phyloP scores from a whole-genome alignment of 2,888 invertebrate species.

The Brachylomia viminalis region DNA sequence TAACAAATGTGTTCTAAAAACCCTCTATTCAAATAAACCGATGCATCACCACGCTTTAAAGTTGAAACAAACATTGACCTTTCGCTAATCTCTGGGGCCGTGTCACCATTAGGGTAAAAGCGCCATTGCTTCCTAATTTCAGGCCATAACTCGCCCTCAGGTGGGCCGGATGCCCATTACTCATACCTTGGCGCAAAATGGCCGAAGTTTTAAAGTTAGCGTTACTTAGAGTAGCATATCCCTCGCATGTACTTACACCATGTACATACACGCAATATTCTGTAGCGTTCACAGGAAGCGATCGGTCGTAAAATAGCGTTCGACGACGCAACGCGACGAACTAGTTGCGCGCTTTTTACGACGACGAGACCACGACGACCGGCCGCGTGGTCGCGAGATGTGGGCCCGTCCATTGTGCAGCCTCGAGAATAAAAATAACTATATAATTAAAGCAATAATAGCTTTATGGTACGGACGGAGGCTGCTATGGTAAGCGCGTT shows the following conservation, averaged over 20 bases:
- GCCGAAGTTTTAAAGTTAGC: conserved; percentile 59
- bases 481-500: conserved; percentile 58
- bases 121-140: conserved; percentile 40
- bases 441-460: conserved; percentile 73
- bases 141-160: conserved; percentile 52
- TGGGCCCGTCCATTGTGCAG: conserved; percentile 68
- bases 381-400: conserved; percentile 65
- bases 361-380: conserved; percentile 68
- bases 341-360: conserved; percentile 72
- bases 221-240: conserved; percentile 49
- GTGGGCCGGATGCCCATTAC: conserved; percentile 64
- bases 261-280: conserved; percentile 64
- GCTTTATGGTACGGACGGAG: conserved; percentile 68
- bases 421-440: conserved; percentile 72
- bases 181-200: conserved; percentile 57
- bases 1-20: background rate
- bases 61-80: conserved; percentile 5
- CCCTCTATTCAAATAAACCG: background rate
- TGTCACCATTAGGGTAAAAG: conserved; percentile 45
- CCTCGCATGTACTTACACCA: conserved; percentile 35
- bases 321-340: conserved; percentile 67
- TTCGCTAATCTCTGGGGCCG: background rate
- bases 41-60: background rate
- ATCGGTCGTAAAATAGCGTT: conserved; percentile 76
- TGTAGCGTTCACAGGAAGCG: conserved; percentile 75